Evolutionary conservation across 2,797 vertebrate species (phyloP).

Genomic region (Hemitrygon akajei): DNA sequence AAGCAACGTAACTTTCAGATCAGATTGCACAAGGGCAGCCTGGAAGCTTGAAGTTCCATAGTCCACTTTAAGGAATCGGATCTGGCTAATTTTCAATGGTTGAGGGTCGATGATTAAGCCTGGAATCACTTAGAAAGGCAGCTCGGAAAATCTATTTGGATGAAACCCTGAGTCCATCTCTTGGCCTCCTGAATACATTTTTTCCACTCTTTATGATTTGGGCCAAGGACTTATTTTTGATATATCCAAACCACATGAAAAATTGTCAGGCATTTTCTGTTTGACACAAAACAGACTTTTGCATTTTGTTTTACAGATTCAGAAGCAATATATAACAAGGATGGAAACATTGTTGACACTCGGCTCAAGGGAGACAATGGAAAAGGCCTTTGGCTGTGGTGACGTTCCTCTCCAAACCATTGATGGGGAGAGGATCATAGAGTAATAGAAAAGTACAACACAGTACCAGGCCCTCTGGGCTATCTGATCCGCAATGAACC

Average conservation of each 20-base stretch:
- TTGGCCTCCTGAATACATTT: not conserved
- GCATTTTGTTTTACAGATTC: not conserved
- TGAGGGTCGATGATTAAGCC: not conserved
- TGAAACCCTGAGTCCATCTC: not conserved
- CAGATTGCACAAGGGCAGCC: not conserved
- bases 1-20: not conserved
- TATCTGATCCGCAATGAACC: too few species aligned
- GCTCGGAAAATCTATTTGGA: slow-evolving; percentile 1
- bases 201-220: slow-evolving; percentile 1
- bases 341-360: not conserved
- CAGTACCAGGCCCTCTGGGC: too few species aligned
- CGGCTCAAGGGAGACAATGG: not conserved
- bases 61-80: not conserved
- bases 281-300: not conserved
- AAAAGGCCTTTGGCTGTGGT: not conserved
- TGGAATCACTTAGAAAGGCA: not conserved
- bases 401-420: not conserved
- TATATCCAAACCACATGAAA: not conserved
- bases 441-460: too few species aligned
- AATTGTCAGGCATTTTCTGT: not conserved
- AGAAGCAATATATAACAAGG: not conserved
- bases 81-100: not conserved
- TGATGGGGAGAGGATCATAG: not conserved
- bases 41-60: not conserved
- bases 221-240: not conserved